Percentiles rank a stretch among this genome's conserved stretches.
Conservation (phyloP, 2,888 invertebrate genomes). For the Hedychridium roseum region DNA sequence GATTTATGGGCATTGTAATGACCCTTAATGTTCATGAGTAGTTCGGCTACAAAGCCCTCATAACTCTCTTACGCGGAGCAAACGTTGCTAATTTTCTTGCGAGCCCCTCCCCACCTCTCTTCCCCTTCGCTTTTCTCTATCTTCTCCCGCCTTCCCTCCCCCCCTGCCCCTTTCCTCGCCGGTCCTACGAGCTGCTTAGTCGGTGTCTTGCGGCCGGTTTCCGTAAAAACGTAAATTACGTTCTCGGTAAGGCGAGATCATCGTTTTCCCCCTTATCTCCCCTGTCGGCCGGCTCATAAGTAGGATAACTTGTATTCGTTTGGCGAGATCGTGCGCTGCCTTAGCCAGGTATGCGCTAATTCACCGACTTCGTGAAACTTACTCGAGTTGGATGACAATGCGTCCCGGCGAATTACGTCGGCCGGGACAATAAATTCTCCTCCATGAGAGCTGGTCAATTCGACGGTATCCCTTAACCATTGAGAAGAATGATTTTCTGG, state of each 20-base stretch:
- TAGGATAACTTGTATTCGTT: background rate
- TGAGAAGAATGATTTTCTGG: too few species aligned
- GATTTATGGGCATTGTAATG: constrained; percentile 62
- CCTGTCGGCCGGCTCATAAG: constrained; percentile 5
- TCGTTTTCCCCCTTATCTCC: constrained; percentile 37
- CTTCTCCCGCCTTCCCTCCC: constrained; percentile 12
- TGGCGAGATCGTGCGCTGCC: too few species aligned
- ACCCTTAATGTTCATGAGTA: constrained; percentile 62
- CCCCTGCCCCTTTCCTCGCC: constrained; percentile 8
- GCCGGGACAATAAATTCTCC: too few species aligned
- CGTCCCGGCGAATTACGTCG: too few species aligned
- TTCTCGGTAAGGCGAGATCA: constrained; percentile 28
- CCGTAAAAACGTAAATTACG: constrained; percentile 43
- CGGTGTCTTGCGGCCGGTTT: constrained; percentile 5
- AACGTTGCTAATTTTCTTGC: constrained; percentile 52
- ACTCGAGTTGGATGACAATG: too few species aligned
- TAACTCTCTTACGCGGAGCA: constrained; percentile 50
- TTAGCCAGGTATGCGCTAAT: too few species aligned
- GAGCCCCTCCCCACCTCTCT: constrained; percentile 18
- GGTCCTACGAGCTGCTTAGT: constrained; percentile 10
- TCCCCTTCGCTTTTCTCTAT: constrained; percentile 12
- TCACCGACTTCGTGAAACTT: too few species aligned
- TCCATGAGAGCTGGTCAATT: too few species aligned
- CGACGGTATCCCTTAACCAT: too few species aligned
- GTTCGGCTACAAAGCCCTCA: constrained; percentile 56